Conservation (phyloP, 2,113 vertebrate species). For the Falcunculus frontatus region DNA sequence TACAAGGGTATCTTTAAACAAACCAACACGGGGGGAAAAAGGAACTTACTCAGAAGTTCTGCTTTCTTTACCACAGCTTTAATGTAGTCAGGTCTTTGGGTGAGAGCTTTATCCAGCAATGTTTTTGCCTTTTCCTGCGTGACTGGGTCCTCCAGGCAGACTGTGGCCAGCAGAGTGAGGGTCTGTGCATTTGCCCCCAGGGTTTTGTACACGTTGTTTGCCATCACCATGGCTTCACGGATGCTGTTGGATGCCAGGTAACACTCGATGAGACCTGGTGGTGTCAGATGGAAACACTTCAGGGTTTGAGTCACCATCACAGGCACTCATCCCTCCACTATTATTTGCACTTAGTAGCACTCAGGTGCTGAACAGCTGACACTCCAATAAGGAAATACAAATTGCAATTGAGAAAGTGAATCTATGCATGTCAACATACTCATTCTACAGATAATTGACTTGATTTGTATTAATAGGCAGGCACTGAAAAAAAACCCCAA, state of each 20-base stretch:
- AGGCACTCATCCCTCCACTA: not conserved
- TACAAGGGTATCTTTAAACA: not conserved
- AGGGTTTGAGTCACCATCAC: not conserved
- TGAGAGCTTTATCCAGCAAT: slow-evolving; percentile 90
- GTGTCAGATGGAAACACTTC: not conserved
- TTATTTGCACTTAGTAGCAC: not conserved
- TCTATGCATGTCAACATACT: not conserved
- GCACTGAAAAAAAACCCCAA: not conserved
- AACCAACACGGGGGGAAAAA: fast-evolving
- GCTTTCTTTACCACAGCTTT: slow-evolving; percentile 98
- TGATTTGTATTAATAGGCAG: not conserved
- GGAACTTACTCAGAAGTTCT: slow-evolving; percentile 89
- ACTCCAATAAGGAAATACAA: not conserved
- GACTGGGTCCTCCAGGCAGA: slow-evolving; percentile 95
- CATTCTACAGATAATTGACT: not conserved
- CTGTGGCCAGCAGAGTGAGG: slow-evolving; percentile 91
- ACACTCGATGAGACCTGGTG: slow-evolving; percentile 92
- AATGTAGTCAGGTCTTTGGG: slow-evolving; percentile 93
- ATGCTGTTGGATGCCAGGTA: slow-evolving; percentile 95
- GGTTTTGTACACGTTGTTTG: slow-evolving; percentile 98
- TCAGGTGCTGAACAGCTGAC: not conserved
- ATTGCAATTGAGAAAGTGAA: not conserved
- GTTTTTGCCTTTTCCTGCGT: slow-evolving; percentile 96
- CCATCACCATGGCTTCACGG: slow-evolving; percentile 97
- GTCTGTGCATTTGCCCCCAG: slow-evolving; percentile 95